phyloP scores from a whole-genome alignment of 2,888 invertebrate genomes.

The Drosophila neotestacea region DNA sequence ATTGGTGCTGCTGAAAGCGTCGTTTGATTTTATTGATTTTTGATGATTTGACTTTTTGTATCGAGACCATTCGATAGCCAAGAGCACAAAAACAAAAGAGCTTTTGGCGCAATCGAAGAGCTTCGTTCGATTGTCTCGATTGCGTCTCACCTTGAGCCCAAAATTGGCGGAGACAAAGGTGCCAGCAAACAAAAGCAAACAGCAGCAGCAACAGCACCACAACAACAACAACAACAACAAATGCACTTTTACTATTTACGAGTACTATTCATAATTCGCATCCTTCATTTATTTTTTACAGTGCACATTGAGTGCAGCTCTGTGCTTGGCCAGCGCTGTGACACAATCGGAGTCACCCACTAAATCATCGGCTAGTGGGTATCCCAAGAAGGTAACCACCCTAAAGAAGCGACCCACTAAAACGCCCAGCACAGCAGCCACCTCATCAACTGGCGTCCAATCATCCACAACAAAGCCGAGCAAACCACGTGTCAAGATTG shows the following conservation, averaged over 20 bases:
- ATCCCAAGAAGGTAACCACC: slow-evolving; percentile 83
- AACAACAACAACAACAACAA: background rate
- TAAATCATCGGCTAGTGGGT: slow-evolving; percentile 51
- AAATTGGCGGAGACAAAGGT: slow-evolving; percentile 42
- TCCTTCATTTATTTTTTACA: slow-evolving; percentile 24
- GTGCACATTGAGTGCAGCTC: slow-evolving; percentile 60
- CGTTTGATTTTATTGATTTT: slow-evolving; percentile 52
- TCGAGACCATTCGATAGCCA: slow-evolving; percentile 53
- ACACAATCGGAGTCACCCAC: slow-evolving; percentile 41
- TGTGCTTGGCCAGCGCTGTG: slow-evolving; percentile 58
- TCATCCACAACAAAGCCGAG: slow-evolving; percentile 61
- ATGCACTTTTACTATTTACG: background rate
- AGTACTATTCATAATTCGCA: background rate
- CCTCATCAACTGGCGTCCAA: slow-evolving; percentile 8
- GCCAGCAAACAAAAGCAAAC: slow-evolving; percentile 22
- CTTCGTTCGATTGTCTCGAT: slow-evolving; percentile 43
- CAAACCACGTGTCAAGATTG: slow-evolving; percentile 66
- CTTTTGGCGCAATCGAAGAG: slow-evolving; percentile 56
- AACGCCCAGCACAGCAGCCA: slow-evolving; percentile 53
- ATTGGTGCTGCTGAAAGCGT: slow-evolving; percentile 42
- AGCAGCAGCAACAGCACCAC: background rate
- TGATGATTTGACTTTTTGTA: slow-evolving; percentile 47
- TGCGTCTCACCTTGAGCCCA: slow-evolving; percentile 67
- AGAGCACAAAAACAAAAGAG: slow-evolving; percentile 54
- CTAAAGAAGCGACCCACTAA: slow-evolving; percentile 81